phyloP scores from a whole-genome alignment of 2,888 invertebrate genomes.

The Diaphora mendica region DNA sequence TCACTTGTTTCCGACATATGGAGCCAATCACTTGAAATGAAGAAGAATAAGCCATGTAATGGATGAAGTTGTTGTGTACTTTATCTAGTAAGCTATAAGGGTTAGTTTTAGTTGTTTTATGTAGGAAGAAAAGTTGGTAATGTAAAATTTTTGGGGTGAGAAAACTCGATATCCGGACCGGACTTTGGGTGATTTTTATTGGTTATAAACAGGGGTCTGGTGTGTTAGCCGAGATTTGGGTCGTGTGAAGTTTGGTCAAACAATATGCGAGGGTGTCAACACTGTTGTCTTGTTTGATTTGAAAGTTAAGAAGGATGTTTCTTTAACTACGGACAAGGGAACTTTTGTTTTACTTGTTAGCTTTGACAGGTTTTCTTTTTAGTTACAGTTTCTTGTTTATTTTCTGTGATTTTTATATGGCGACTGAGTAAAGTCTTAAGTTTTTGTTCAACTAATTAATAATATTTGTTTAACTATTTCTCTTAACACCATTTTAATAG shows the following conservation, averaged over 20 bases:
- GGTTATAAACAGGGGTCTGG: conserved; percentile 76
- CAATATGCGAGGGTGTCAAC: conserved; percentile 64
- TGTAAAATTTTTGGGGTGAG: conserved; percentile 75
- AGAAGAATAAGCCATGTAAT: conserved; percentile 52
- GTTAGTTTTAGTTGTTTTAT: conserved; percentile 35
- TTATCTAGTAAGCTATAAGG: conserved; percentile 36
- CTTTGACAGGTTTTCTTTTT: conserved; percentile 15
- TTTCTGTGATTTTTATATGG: neutral
- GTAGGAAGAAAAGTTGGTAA: conserved; percentile 48
- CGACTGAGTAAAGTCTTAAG: neutral
- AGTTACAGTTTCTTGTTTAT: neutral
- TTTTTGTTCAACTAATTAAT: too few relatives aligned
- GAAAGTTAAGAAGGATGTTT: conserved; percentile 57
- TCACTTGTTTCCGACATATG: conserved; percentile 83
- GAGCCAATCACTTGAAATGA: conserved; percentile 74
- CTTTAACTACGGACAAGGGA: conserved; percentile 37
- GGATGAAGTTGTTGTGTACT: conserved; percentile 28
- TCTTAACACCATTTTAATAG: neutral
- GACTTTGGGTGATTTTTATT: conserved; percentile 83
- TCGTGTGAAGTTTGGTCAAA: conserved; percentile 73
- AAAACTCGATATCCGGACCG: conserved; percentile 81
- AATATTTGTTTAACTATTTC: too few relatives aligned
- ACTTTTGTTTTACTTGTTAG: conserved; percentile 23
- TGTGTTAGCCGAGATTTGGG: conserved; percentile 73
- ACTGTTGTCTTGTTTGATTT: conserved; percentile 60